Evolutionary conservation across 2,113 vertebrate species (phyloP).

Genomic region (Steatornis caripensis): DNA sequence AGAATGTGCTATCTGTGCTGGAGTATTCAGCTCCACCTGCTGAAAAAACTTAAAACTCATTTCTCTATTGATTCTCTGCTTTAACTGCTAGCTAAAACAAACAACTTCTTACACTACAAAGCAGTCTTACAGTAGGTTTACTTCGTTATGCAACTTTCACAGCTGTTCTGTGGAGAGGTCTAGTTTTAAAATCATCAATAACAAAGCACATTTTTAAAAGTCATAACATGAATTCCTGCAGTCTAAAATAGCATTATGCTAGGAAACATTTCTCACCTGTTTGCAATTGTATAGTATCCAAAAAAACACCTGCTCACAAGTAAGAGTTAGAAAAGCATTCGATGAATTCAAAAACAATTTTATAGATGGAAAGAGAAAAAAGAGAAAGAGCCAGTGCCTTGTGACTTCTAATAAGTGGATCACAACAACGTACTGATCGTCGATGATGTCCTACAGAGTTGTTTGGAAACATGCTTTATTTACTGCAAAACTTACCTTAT

Average conservation of each 20-base stretch:
- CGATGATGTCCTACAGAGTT: background rate
- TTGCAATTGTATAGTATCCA: background rate
- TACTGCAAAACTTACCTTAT: constrained; percentile 66
- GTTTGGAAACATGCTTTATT: background rate
- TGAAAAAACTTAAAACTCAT: background rate
- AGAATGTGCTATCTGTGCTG: background rate
- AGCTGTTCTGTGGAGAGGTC: background rate
- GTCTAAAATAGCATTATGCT: background rate
- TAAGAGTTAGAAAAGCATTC: background rate
- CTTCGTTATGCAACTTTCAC: background rate
- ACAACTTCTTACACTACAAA: background rate
- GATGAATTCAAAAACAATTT: background rate
- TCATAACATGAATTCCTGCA: background rate
- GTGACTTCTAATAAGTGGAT: background rate
- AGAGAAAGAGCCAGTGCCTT: background rate
- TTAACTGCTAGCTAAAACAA: background rate
- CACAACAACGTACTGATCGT: background rate
- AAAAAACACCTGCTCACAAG: background rate
- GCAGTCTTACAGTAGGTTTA: background rate
- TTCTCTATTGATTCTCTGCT: background rate
- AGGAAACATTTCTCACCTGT: background rate
- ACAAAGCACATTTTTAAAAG: background rate
- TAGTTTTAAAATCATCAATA: background rate
- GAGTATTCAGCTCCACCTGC: background rate
- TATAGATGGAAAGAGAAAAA: background rate